Evolutionary conservation across 2,888 invertebrate genomes (phyloP), one percentile per base, ranked within the genome.

Genomic region (Diogma glabrata): DNA sequence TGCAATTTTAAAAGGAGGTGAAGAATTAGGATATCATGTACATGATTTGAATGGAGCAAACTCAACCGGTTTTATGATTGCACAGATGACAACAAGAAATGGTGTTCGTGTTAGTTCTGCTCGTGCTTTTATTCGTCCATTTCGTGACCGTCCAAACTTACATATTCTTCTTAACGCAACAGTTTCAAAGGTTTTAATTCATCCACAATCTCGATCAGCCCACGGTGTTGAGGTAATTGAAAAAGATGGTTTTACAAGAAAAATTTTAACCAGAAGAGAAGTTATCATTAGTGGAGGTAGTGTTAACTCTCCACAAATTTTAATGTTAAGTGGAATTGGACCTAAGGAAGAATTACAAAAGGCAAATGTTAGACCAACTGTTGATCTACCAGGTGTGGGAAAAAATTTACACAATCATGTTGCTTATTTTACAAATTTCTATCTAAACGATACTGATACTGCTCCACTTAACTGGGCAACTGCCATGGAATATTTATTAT

Each of bases 281-380:
- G 81, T 95, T 0, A 85, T 95, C 26, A 58, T 58, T 58, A 77
- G 78, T 55, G 84, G 77, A 8, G 91, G 96, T 1, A 87, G 96
- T 10, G 87, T 97, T 2, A 95, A 91, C 58, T 88, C 94, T 0
- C 95, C 96, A 0, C 96, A 97, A 65, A 73, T 97, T 46, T 78
- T 97, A 12, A 76, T 95, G 61, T 76, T 93, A 38, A 93, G 93
- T 57, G 96, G 96, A 9, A 76, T 95, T 10, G 92, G 92, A 0
- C 87, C 87, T 24, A 76, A 76, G 2, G 78, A 78, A 1, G 85
- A 90, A 14, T 72, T 92, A 16, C 60, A 75, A 10, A 70, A 72
- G 55, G 76, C 74, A 2, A 76, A 83, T 17, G 78, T 89, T 0
- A 78, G 79, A 0, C 72, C 81, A 1, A 69, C 88, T 2, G 84